Evolutionary conservation across 2,113 vertebrate genomes (phyloP), one percentile per base, ranked within the genome.

Genomic region (Pelusios castaneus): DNA sequence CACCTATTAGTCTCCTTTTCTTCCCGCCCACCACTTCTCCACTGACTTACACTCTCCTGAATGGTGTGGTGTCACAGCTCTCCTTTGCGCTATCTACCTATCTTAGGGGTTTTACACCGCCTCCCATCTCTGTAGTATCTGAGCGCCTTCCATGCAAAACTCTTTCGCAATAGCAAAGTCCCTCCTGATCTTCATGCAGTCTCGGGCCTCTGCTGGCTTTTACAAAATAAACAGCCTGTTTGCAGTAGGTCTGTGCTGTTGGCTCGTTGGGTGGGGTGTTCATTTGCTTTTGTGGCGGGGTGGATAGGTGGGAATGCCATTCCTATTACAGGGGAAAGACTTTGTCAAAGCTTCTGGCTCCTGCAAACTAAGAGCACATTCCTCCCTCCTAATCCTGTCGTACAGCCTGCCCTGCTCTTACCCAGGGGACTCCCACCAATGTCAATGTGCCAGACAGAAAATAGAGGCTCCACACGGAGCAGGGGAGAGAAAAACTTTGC

Each of bases 11-110:
- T 25, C 73, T 75, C 41, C 13, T 11, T 24, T 27, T 21, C 41
- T 75, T 75, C 41, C 70, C 41, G 10, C 10, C 11, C 25, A 41
- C 70, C 41, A 2, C 5, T 47, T 67, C 38, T 29, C 19, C n/a
- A 41, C 17, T 45, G 67, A 49, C 11, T 54, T 49, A 45, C 0
- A 0, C 1, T 1, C 0, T 24, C 49, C 34, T 38, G 9, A 49
- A 49, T 0, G 12, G 58, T 63, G n/a, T 9, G 17, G 21, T 0
- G 5, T 14, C 38, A 58, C 13, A 24, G 31, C 52, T 1, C 76
- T 17, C 45, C 41, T 11, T 73, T 76, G 60, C 24, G 22, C 10
- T 84, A 2, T n/a, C 27, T 56, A 6, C 24, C 51, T 49, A 67
- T 31, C 38, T 12, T 34, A 49, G 51, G 77, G 31, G 25, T 43